phyloP scores from a whole-genome alignment of 1,140 invertebrate genomes.

The Ganaspis sp. region DNA sequence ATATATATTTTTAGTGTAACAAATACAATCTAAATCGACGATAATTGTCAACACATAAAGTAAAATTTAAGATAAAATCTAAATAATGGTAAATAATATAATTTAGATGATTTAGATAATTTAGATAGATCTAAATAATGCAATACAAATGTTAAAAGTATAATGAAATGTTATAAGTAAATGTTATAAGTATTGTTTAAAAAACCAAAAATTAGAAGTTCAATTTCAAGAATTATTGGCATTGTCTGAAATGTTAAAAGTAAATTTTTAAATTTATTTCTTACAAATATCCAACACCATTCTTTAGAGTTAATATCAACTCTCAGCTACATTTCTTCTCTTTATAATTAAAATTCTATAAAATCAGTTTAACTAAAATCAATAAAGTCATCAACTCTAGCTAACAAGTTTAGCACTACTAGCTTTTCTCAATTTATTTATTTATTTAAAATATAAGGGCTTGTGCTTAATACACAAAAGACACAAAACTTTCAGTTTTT shows the following conservation, averaged over 20 bases:
- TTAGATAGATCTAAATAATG: too few relatives aligned
- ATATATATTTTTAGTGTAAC: constrained; percentile 45
- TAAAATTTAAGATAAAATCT: too few relatives aligned
- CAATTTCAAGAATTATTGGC: too few relatives aligned
- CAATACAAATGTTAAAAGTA: too few relatives aligned
- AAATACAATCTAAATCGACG: constrained; percentile 23
- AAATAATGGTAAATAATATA: too few relatives aligned
- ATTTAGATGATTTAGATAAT: too few relatives aligned
- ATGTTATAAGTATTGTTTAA: too few relatives aligned
- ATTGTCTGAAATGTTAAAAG: not conserved
- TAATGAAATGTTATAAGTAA: too few relatives aligned
- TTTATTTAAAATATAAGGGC: too few relatives aligned
- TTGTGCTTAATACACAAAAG: too few relatives aligned
- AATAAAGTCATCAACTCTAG: not conserved
- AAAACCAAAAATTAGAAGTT: not conserved
- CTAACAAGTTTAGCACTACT: not conserved
- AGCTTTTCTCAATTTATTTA: not conserved
- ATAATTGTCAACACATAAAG: not conserved
- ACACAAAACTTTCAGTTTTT: too few relatives aligned
- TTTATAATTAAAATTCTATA: not conserved
- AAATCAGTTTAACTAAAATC: not conserved
- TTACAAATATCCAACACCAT: constrained; percentile 24
- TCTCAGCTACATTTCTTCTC: constrained; percentile 11
- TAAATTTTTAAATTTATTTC: constrained; percentile 19
- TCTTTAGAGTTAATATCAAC: not conserved